A percentile compares a stretch with the other conserved stretches of the same genome.
Conservation (phyloP, 1,140 invertebrate genomes). For the Hydropsyche tenuis region DNA sequence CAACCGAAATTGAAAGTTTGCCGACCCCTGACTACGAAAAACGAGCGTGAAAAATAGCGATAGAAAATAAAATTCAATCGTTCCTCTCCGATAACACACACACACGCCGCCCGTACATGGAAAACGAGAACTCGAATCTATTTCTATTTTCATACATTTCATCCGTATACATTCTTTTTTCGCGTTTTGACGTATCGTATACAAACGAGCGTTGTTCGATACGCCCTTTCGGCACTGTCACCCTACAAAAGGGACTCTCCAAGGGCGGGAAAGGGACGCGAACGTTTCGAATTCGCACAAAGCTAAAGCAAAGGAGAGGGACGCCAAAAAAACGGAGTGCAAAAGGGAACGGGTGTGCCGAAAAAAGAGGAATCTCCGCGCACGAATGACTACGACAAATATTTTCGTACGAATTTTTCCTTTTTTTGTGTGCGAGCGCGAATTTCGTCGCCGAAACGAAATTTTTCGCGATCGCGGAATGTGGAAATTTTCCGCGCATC, state of each 20-base stretch:
- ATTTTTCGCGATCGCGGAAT: no score
- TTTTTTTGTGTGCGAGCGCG: no score
- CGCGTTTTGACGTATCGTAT: slow-evolving; percentile 17
- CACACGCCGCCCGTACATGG: not conserved
- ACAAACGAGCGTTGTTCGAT: slow-evolving; percentile 29
- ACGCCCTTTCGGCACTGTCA: slow-evolving; percentile 33
- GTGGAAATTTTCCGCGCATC: no score
- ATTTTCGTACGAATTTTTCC: slow-evolving; percentile 9
- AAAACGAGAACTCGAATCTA: not conserved
- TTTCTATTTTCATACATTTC: not conserved
- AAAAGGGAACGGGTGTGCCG: not conserved
- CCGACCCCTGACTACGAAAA: not conserved
- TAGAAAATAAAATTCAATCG: slow-evolving; percentile 41
- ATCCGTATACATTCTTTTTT: not conserved
- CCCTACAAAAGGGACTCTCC: slow-evolving; percentile 9
- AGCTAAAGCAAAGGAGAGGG: no score
- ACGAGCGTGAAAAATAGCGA: slow-evolving; percentile 27
- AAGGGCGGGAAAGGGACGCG: no score
- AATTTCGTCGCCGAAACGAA: no score
- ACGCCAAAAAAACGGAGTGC: not conserved
- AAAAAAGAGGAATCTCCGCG: not conserved
- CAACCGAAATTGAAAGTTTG: no score
- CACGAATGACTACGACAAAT: slow-evolving; percentile 17
- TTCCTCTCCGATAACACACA: not conserved
- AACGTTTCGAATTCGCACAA: no score